Evolutionary conservation across 2,113 vertebrate genomes (phyloP).

Genomic region (Actinemys pallida): DNA sequence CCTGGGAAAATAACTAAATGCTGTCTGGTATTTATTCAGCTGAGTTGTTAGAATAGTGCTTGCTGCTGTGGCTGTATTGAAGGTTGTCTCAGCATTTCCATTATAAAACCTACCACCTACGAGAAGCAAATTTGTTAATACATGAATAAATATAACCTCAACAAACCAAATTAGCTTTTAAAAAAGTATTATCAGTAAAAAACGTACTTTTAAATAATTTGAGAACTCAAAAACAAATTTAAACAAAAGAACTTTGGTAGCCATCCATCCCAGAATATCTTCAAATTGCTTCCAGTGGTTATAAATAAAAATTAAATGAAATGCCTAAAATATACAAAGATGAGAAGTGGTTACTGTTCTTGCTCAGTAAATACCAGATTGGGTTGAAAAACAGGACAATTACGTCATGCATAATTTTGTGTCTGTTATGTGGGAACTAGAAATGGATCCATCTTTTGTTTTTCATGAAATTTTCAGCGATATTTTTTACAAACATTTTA

Average conservation of each 20-base stretch:
- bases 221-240: neutral
- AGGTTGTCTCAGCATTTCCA: constrained; percentile 72
- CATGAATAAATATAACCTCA: constrained; percentile 50
- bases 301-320: neutral
- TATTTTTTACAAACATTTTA: neutral
- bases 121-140: constrained; percentile 51
- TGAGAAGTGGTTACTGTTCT: neutral
- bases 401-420: neutral
- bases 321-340: neutral
- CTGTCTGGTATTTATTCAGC: constrained; percentile 84
- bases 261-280: neutral
- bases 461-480: neutral
- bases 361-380: neutral
- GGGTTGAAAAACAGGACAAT: neutral
- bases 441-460: neutral
- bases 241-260: neutral
- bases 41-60: constrained; percentile 78
- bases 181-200: constrained; percentile 18
- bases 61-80: constrained; percentile 19
- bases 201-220: constrained; percentile 30
- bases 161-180: constrained; percentile 62
- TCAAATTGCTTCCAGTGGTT: neutral
- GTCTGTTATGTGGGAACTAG: neutral
- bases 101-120: constrained; percentile 60
- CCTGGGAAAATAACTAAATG: constrained; percentile 85